Evolutionary conservation across 2,113 vertebrate species (phyloP), one percentile per base, ranked within the genome.

Genomic region (Malurus melanocephalus): DNA sequence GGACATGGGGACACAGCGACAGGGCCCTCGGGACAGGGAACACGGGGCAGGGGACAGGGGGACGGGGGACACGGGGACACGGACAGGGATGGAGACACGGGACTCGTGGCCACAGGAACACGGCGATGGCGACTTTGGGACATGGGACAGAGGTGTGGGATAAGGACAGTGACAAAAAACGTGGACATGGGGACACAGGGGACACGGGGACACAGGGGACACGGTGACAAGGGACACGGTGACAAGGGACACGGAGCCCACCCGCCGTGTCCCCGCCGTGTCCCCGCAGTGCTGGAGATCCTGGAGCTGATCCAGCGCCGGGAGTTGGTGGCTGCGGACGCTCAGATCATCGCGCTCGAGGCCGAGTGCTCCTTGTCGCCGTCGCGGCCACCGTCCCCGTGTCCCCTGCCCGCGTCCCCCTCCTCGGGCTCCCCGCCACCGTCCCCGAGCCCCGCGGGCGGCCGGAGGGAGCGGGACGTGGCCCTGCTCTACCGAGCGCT

Each of bases 311-410:
- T 99, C 89, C 98, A 98, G 87, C 98, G 96, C 61, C 96, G 98
- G 17, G 99, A 99, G 53, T 97, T 99, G 59, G 89, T 98, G 26
- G 94, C 97, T 6, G 99, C 99, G 0, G 98, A 99, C 85, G 94
- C 96, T 5, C 98, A 99, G 96, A 99, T 99, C 96, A 95, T 98
- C 82, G 98, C 99, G 74, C 95, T 99, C 94, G 98, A 99, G 88
- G 97, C 97, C 18, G 99, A 99, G 89, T 98, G 98, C 10, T 96
- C 28, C 21, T 6, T 76, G n/a, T 11, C 42, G n/a, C 82, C 76
- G 52, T 42, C 28, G 52, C 80, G 55, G 4, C 42, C 61, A 3
- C 40, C 42, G 94, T 97, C 60, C 95, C 97, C 57, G 33, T 11
- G 33, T 26, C 23, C 38, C 57, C 87, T 35, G 35, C 35, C 35